Percentiles rank a stretch among this genome's conserved stretches.
phyloP scores from a whole-genome alignment of 2,888 invertebrate species.

The Epistrophe eligans region DNA sequence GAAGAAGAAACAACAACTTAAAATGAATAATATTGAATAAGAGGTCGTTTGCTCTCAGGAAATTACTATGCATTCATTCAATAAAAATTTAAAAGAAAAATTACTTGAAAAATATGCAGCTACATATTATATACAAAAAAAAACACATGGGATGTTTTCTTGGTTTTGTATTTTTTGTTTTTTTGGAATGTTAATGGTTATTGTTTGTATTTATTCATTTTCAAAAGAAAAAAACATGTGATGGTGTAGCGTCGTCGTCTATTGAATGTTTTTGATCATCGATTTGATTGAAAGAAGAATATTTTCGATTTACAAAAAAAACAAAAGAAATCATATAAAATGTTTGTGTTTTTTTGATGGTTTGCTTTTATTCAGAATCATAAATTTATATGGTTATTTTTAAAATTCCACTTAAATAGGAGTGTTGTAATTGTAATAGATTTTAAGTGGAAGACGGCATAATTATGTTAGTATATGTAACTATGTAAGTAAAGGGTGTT shows the following conservation, averaged over 20 bases:
- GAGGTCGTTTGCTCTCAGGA: slow-evolving; percentile 9
- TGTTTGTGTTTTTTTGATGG: neutral
- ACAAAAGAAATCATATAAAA: neutral
- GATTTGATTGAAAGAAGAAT: neutral
- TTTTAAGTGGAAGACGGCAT: neutral
- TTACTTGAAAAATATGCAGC: neutral
- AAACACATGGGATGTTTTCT: slow-evolving; percentile 1
- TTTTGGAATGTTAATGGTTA: slow-evolving; percentile 3
- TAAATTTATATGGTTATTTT: neutral
- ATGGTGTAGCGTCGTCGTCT: neutral
- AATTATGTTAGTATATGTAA: neutral
- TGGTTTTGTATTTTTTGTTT: neutral
- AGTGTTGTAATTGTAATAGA: neutral
- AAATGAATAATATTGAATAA: slow-evolving; percentile 1
- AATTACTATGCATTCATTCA: slow-evolving; percentile 16
- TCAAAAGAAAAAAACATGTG: neutral
- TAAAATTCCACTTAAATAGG: neutral
- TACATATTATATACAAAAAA: neutral
- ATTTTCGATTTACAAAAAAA: neutral
- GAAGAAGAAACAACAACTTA: neutral
- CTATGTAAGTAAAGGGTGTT: too few species aligned
- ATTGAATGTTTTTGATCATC: neutral
- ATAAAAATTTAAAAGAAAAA: slow-evolving; percentile 3
- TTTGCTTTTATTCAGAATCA: neutral
- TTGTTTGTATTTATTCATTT: neutral